Conservation (phyloP, 2,113 vertebrate genomes). For the Cololabis saira region DNA sequence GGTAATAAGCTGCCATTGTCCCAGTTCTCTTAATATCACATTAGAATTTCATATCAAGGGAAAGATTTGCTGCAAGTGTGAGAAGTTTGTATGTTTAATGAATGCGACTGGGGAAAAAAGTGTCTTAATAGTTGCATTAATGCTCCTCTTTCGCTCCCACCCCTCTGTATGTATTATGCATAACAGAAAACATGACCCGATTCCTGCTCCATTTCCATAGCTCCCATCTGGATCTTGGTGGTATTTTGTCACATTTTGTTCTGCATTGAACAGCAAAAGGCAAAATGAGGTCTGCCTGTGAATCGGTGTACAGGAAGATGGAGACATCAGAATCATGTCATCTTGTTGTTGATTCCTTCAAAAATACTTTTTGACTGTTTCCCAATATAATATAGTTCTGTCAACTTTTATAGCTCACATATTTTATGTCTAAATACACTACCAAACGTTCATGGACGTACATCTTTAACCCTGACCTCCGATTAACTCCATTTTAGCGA, state of each 20-base stretch:
- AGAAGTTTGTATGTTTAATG: slow-evolving; percentile 70
- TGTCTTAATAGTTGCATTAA: slow-evolving; percentile 49
- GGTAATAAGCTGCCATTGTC: slow-evolving; percentile 65
- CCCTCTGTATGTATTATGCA: slow-evolving; percentile 55
- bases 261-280: slow-evolving; percentile 50
- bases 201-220: slow-evolving; percentile 64
- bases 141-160: slow-evolving; percentile 30
- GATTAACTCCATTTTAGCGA: too few species aligned
- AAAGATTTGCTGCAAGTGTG: slow-evolving; percentile 49
- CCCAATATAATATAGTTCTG: too few species aligned
- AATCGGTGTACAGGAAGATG: slow-evolving; percentile 5
- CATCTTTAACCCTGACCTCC: too few species aligned
- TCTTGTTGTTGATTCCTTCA: too few species aligned
- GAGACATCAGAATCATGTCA: neutral
- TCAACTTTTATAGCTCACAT: too few species aligned
- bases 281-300: slow-evolving; percentile 40
- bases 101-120: slow-evolving; percentile 50
- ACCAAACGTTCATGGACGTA: neutral
- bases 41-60: slow-evolving; percentile 76
- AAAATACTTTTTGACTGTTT: too few species aligned
- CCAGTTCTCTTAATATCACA: slow-evolving; percentile 77
- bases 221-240: slow-evolving; percentile 61
- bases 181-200: slow-evolving; percentile 75
- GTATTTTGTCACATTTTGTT: slow-evolving; percentile 68
- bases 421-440: neutral